A percentile compares a stretch with the other conserved stretches of the same genome.
Conservation (phyloP, 2,888 invertebrate genomes). For the Entomobrya multifasciata region DNA sequence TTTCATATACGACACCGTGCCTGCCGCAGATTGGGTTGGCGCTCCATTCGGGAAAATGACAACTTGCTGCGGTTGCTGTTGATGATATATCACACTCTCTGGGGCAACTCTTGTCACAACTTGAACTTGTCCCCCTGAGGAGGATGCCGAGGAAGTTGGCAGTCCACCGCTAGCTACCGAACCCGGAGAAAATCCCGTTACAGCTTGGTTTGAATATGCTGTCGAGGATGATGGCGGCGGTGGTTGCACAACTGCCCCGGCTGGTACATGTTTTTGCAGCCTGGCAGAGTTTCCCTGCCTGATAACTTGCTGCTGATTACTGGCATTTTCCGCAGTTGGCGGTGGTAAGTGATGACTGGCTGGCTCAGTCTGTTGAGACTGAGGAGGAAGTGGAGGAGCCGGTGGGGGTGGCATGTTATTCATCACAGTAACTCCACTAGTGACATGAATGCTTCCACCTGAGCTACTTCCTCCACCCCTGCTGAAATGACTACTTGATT, state of each 20-base stretch:
- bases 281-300: conserved; percentile 32
- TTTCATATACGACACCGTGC: conserved; percentile 2
- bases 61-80: conserved; percentile 59
- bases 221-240: neutral
- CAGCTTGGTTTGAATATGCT: conserved; percentile 20
- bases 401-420: conserved; percentile 29
- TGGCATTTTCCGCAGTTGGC: conserved; percentile 15
- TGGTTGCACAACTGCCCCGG: neutral
- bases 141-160: neutral
- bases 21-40: neutral
- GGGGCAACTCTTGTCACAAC: conserved; percentile 53
- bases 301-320: conserved; percentile 60
- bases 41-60: conserved; percentile 66
- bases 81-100: conserved; percentile 65
- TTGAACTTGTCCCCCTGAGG: conserved; percentile 33
- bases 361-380: neutral
- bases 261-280: conserved; percentile 10
- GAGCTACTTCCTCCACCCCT: conserved; percentile 9
- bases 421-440: conserved; percentile 4
- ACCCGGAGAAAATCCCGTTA: conserved; percentile 8
- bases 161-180: neutral
- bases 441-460: neutral
- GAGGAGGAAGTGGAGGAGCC: neutral
- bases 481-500: conserved; percentile 42
- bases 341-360: conserved; percentile 7